Percentiles rank a stretch among this genome's conserved stretches.
These are phyloP conservation scores for Lutjanus argentimaculatus DNA, from an alignment of 2,797 vertebrate species.

Conservation along the genomic window DNA sequence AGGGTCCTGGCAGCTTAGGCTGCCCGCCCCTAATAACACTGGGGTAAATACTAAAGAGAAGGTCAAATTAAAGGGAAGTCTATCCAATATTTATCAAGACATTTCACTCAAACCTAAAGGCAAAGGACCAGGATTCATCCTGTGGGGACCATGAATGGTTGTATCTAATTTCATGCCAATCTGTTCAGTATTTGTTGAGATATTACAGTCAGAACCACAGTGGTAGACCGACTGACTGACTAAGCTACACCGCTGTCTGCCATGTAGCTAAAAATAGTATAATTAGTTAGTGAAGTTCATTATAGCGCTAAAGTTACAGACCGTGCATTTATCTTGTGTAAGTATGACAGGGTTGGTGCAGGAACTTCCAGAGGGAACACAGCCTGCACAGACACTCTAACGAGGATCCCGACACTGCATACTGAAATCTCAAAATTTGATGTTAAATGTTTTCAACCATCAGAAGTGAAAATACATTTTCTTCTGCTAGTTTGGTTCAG, in stretches of 20 bases:
- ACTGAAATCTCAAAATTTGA: slow-evolving; percentile 30
- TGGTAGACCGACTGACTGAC: neutral
- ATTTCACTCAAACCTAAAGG: neutral
- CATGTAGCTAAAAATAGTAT: neutral
- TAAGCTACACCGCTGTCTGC: too few relatives aligned
- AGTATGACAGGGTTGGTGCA: slow-evolving; percentile 22
- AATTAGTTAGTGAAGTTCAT: slow-evolving; percentile 15
- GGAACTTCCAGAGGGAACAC: slow-evolving; percentile 29
- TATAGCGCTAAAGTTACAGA: slow-evolving; percentile 28
- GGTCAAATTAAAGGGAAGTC: neutral
- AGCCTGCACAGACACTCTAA: slow-evolving; percentile 35
- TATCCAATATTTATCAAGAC: neutral
- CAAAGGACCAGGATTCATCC: neutral
- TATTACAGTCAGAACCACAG: neutral
- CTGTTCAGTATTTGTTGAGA: neutral
- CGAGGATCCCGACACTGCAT: slow-evolving; percentile 31
- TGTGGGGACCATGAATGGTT: neutral
- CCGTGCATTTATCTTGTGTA: slow-evolving; percentile 24
- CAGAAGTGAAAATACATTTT: slow-evolving; percentile 36
- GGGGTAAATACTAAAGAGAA: too few relatives aligned
- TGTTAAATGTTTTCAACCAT: slow-evolving; percentile 46
- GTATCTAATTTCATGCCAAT: neutral
- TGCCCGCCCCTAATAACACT: too few relatives aligned
- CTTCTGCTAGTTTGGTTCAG: slow-evolving; percentile 16
- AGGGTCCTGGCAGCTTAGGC: too few relatives aligned